Evolutionary conservation across 2,888 invertebrate genomes (phyloP).

Genomic region (Brachyptera risi): DNA sequence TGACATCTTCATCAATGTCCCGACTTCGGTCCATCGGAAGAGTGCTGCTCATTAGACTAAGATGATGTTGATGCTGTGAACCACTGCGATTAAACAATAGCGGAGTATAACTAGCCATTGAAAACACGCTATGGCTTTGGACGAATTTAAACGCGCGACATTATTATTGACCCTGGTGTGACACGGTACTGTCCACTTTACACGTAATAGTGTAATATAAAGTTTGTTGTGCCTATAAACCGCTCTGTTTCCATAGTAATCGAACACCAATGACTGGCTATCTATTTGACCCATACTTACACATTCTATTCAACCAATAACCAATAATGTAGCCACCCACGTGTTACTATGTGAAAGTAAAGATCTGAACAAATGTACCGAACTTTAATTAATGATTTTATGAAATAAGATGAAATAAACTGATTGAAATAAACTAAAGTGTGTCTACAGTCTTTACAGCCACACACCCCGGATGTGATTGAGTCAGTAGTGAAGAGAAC

Average conservation of each 20-base stretch:
- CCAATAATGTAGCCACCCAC: background rate
- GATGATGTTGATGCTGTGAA: conserved; percentile 7
- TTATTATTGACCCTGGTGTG: background rate
- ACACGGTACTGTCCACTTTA: background rate
- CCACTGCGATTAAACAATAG: conserved; percentile 29
- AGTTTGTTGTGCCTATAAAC: background rate
- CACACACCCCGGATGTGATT: background rate
- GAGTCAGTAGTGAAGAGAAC: background rate
- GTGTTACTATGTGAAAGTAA: too few relatives aligned
- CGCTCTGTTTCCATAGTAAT: background rate
- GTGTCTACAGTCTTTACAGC: too few relatives aligned
- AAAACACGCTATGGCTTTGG: background rate
- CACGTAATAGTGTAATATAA: too few relatives aligned
- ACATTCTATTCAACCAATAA: background rate
- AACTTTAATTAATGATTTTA: too few relatives aligned
- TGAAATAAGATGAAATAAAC: too few relatives aligned
- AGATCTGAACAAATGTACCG: too few relatives aligned
- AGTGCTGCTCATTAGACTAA: background rate
- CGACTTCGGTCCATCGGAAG: background rate
- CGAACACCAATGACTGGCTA: background rate
- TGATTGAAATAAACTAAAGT: too few relatives aligned
- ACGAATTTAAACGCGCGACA: background rate
- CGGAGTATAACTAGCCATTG: conserved; percentile 32
- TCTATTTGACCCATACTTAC: too few relatives aligned
- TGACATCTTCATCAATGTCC: conserved; percentile 29